Conservation (phyloP, 2,888 invertebrate species). For the Macaria notata region DNA sequence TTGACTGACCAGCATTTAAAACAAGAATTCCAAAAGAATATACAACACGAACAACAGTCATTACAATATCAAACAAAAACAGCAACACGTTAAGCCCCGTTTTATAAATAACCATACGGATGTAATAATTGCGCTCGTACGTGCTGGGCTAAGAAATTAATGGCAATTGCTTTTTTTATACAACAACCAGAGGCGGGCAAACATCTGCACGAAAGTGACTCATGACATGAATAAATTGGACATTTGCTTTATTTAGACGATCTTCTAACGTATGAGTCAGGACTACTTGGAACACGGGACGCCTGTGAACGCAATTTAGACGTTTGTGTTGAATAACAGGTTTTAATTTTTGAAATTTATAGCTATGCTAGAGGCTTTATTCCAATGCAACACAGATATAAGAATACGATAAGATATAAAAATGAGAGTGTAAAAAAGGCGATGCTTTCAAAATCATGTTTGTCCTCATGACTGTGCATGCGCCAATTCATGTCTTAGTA, state of each 20-base stretch:
- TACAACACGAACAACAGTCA: no score
- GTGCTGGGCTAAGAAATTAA: slow-evolving; percentile 25
- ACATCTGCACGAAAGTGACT: slow-evolving; percentile 31
- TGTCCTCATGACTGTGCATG: no score
- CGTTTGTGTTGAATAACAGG: background rate
- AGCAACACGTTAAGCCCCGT: slow-evolving; percentile 20
- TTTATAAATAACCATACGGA: slow-evolving; percentile 28
- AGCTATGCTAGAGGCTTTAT: no score
- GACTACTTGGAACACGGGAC: slow-evolving; percentile 13
- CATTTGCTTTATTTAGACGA: slow-evolving; percentile 23
- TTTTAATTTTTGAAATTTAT: no score
- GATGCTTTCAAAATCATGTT: no score
- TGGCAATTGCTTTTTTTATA: slow-evolving; percentile 27
- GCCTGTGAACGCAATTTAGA: background rate
- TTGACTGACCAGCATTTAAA: no score
- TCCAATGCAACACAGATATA: no score
- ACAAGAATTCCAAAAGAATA: no score
- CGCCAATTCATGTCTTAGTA: no score
- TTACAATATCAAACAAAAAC: slow-evolving; percentile 9
- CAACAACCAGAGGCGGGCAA: slow-evolving; percentile 19
- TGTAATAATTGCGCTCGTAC: slow-evolving; percentile 26
- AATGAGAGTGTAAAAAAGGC: no score
- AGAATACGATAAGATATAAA: no score
- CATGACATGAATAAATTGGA: slow-evolving; percentile 24
- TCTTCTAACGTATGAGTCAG: slow-evolving; percentile 21